phyloP scores from a whole-genome alignment of 2,888 invertebrate genomes.

The Ophion costatus region DNA sequence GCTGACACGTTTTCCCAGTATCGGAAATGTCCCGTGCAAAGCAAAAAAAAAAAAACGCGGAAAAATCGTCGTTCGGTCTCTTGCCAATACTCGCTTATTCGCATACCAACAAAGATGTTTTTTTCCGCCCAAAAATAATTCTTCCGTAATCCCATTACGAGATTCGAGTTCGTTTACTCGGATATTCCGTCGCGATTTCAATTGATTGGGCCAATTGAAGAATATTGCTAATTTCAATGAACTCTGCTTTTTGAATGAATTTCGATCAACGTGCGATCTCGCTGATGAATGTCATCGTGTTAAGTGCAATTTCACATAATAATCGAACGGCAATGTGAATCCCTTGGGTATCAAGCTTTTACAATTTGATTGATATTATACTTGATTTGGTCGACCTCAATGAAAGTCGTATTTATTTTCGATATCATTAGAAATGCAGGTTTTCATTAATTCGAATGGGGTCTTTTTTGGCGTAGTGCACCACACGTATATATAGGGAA shows the following conservation, averaged over 20 bases:
- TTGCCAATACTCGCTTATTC: background rate
- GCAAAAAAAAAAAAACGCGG: background rate
- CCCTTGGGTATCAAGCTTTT: background rate
- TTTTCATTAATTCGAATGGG: background rate
- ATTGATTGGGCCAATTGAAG: background rate
- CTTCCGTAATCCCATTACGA: too few species aligned
- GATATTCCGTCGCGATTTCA: too few species aligned
- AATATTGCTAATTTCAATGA: background rate
- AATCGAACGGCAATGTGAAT: too few species aligned
- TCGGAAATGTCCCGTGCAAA: conserved; percentile 18
- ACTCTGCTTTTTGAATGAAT: background rate
- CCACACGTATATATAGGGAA: background rate
- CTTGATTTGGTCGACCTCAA: background rate
- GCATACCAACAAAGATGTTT: background rate
- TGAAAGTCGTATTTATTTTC: background rate
- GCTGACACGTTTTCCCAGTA: conserved; percentile 31
- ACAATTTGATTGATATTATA: background rate
- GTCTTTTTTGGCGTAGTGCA: background rate
- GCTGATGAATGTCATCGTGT: background rate
- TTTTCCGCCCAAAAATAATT: background rate
- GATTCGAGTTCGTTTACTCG: too few species aligned
- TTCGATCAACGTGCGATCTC: background rate
- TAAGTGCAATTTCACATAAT: background rate
- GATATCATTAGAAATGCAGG: background rate
- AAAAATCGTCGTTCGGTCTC: background rate